Conservation (phyloP, 2,888 invertebrate species). For the Sphaeridia pumilis region DNA sequence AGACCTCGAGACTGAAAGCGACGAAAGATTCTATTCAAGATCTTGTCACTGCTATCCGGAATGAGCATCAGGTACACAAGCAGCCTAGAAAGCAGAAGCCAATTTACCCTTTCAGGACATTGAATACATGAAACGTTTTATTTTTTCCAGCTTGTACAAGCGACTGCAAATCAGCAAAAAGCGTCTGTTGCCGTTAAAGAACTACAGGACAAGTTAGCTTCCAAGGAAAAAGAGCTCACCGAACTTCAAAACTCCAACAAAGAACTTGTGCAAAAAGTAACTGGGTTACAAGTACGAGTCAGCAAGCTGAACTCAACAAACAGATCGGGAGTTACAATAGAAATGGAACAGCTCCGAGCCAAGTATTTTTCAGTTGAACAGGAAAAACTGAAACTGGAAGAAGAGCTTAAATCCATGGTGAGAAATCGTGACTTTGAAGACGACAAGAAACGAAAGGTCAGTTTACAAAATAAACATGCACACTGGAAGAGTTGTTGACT, state of each 20-base stretch:
- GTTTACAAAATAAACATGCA: too few species aligned
- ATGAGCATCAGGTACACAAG: conserved; percentile 11
- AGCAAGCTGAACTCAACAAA: conserved; percentile 31
- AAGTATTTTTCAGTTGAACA: conserved; percentile 22
- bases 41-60: conserved; percentile 7
- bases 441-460: conserved; percentile 28
- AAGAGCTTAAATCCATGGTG: conserved; percentile 23
- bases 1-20: conserved; percentile 5
- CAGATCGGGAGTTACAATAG: conserved; percentile 23
- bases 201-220: conserved; percentile 13
- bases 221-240: conserved; percentile 27
- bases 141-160: not conserved
- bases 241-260: conserved; percentile 22
- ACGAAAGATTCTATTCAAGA: conserved; percentile 14
- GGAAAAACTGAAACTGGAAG: conserved; percentile 27
- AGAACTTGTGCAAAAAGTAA: conserved; percentile 26
- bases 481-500: too few species aligned
- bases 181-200: conserved; percentile 5
- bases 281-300: conserved; percentile 22
- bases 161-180: not conserved
- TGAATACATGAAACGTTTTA: too few species aligned
- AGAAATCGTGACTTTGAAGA: conserved; percentile 26
- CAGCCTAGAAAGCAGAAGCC: too few species aligned
- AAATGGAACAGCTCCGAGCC: conserved; percentile 27
- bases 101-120: too few species aligned